Evolutionary conservation across 2,113 vertebrate genomes (phyloP).

Genomic region (Perca schrenkii): DNA sequence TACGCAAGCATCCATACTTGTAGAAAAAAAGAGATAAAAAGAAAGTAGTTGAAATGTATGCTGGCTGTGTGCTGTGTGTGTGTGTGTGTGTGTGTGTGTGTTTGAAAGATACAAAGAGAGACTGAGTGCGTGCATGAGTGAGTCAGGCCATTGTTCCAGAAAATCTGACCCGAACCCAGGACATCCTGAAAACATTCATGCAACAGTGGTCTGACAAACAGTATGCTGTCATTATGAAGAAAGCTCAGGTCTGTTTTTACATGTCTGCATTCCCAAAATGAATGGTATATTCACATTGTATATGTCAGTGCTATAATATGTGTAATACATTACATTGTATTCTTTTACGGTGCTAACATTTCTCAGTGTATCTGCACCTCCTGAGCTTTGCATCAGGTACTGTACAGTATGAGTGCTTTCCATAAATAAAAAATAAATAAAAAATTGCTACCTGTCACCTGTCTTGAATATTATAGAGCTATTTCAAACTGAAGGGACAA

Average conservation of each 20-base stretch:
- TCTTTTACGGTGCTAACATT: background rate
- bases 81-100: conserved; percentile 7
- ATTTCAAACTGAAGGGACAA: conserved; percentile 30
- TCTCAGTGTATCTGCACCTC: background rate
- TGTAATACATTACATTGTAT: background rate
- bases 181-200: conserved; percentile 74
- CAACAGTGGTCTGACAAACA: conserved; percentile 59
- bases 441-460: background rate
- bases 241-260: conserved; percentile 29
- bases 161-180: conserved; percentile 73
- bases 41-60: conserved; percentile 22
- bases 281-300: conserved; percentile 5
- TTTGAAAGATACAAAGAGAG: conserved; percentile 56
- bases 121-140: conserved; percentile 61
- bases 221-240: conserved; percentile 38
- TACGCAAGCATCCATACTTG: conserved; percentile 12
- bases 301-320: conserved; percentile 10
- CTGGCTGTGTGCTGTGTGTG: background rate
- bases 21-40: conserved; percentile 19
- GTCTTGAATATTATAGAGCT: conserved; percentile 4
- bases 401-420: conserved; percentile 6
- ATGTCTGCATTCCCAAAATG: conserved; percentile 12
- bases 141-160: conserved; percentile 75
- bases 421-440: background rate
- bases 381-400: background rate